Conservation (phyloP, 2,113 vertebrate genomes). For the Clarias gariepinus region DNA sequence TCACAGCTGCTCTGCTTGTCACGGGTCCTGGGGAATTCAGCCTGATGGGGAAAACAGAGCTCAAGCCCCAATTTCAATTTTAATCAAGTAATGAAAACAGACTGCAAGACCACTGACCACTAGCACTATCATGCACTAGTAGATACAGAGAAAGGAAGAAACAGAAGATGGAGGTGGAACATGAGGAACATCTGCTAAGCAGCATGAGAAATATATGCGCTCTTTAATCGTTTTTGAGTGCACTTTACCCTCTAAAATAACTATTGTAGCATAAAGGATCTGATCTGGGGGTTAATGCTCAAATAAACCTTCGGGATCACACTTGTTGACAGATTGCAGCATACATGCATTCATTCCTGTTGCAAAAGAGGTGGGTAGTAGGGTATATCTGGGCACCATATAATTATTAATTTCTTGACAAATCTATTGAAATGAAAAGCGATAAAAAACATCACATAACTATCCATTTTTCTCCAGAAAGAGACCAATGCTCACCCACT, state of each 20-base stretch:
- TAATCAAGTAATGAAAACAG: conserved; percentile 54
- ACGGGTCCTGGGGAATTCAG: conserved; percentile 15
- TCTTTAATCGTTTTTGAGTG: conserved; percentile 46
- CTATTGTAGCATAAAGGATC: conserved; percentile 15
- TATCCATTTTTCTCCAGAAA: background rate
- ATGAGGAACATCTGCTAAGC: conserved; percentile 62
- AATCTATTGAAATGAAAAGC: background rate
- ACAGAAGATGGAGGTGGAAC: conserved; percentile 54
- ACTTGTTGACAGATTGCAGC: conserved; percentile 18
- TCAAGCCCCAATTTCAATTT: conserved; percentile 33
- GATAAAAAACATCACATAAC: background rate
- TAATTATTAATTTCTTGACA: background rate
- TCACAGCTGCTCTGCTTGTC: conserved; percentile 45
- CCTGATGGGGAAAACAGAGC: conserved; percentile 52
- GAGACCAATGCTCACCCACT: background rate
- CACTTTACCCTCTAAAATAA: conserved; percentile 20
- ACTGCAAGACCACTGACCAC: conserved; percentile 50
- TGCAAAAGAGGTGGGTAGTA: background rate
- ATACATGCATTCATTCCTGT: background rate
- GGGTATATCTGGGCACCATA: background rate
- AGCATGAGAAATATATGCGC: conserved; percentile 66
- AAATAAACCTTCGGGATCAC: conserved; percentile 19
- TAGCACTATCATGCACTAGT: conserved; percentile 58
- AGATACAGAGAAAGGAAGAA: background rate
- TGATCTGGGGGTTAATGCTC: conserved; percentile 35